Conservation (phyloP, 2,113 vertebrate genomes). For the Rousettus leschenaultii region DNA sequence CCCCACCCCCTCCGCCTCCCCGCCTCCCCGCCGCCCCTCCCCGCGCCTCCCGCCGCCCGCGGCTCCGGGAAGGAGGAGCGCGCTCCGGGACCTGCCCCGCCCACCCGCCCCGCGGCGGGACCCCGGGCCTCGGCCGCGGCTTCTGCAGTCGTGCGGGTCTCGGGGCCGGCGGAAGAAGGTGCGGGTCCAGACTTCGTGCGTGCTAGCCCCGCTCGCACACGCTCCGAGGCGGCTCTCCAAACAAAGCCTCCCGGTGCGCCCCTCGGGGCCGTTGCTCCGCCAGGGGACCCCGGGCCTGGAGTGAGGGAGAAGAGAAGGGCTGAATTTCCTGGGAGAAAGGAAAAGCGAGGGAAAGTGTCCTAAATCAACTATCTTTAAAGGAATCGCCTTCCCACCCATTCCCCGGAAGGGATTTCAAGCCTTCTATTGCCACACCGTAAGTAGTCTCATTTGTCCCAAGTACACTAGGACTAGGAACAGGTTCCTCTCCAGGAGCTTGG, state of each 20-base stretch:
- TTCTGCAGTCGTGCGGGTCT: rapidly evolving
- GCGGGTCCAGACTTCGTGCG: not conserved
- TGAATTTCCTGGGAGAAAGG: not conserved
- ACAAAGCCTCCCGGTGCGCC: conserved; percentile 20
- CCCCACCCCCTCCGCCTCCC: not conserved
- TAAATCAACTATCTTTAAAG: not conserved
- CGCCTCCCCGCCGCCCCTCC: not conserved
- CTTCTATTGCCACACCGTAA: not conserved
- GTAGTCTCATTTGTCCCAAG: not conserved
- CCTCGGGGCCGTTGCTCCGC: not conserved
- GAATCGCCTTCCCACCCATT: not conserved
- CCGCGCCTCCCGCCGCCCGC: not conserved
- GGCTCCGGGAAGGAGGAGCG: not conserved
- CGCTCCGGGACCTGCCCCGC: not conserved
- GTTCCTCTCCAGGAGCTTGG: not conserved
- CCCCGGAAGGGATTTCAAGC: not conserved
- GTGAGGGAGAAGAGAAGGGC: not conserved
- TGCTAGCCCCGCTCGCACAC: rapidly evolving
- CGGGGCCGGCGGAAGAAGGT: not conserved
- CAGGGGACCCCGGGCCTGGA: rapidly evolving
- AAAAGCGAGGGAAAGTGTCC: not conserved
- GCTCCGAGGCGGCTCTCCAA: not conserved
- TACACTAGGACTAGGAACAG: not conserved
- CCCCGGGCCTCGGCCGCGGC: rapidly evolving
- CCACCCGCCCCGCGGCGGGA: not conserved